These are phyloP conservation scores for Brachionus rubens DNA, from an alignment of 1,140 invertebrate species.

Conservation along the genomic window DNA sequence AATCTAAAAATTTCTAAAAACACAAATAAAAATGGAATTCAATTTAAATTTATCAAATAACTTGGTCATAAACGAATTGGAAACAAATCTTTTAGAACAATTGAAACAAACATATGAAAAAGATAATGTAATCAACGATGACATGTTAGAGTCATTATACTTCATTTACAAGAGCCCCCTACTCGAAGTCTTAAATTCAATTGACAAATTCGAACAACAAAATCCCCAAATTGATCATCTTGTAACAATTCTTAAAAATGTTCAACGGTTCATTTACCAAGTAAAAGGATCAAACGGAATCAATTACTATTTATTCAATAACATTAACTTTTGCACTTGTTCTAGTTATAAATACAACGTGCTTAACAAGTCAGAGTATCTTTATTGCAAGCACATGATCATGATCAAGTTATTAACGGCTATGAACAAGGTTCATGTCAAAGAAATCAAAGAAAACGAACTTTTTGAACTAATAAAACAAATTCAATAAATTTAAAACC, in stretches of 20 bases:
- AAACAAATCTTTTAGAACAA: conserved; percentile 15
- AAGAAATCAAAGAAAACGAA: conserved; percentile 4
- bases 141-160: conserved; percentile 37
- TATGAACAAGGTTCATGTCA: neutral
- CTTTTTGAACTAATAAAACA: conserved; percentile 29
- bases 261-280: conserved; percentile 20
- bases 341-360: conserved; percentile 39
- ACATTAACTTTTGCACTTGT: conserved; percentile 32
- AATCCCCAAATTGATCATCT: neutral
- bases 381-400: conserved; percentile 41
- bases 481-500: neutral
- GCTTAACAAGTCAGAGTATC: conserved; percentile 18
- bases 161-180: conserved; percentile 35
- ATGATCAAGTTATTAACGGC: conserved; percentile 17
- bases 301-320: conserved; percentile 32
- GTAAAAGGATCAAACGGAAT: conserved; percentile 43
- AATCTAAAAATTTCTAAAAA: neutral
- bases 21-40: neutral
- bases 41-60: neutral
- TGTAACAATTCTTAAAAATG: neutral
- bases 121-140: conserved; percentile 36
- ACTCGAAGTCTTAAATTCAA: neutral
- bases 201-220: conserved; percentile 28
- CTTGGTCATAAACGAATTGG: neutral
- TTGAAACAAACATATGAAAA: neutral